phyloP scores from a whole-genome alignment of 2,113 vertebrate genomes.

The Catharus fuscescens region DNA sequence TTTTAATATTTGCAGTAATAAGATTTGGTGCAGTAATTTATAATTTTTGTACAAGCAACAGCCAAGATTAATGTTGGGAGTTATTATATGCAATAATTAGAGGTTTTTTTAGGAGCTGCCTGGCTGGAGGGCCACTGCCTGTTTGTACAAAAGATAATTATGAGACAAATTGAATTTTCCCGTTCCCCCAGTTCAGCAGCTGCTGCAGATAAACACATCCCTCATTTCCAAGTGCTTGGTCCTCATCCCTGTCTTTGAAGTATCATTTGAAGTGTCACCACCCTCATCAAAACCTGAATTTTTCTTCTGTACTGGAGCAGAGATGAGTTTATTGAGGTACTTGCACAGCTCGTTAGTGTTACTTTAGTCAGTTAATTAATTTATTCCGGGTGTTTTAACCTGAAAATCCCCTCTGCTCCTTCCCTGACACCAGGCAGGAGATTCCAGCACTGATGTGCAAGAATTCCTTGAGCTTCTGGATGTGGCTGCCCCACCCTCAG shows the following conservation, averaged over 20 bases:
- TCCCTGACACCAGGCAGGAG: not conserved
- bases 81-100: slow-evolving; percentile 69
- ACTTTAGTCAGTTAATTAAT: not conserved
- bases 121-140: slow-evolving; percentile 61
- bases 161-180: slow-evolving; percentile 58
- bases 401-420: not conserved
- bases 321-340: not conserved
- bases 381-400: not conserved
- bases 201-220: slow-evolving; percentile 38
- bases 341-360: not conserved
- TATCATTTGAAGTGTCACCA: not conserved
- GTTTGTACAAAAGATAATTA: slow-evolving; percentile 62
- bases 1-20: slow-evolving; percentile 56
- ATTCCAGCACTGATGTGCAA: fast-evolving
- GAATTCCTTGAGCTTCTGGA: not conserved
- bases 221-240: not conserved
- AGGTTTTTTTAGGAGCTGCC: slow-evolving; percentile 49
- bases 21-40: slow-evolving; percentile 65
- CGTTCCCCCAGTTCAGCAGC: not conserved
- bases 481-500: fast-evolving
- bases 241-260: slow-evolving; percentile 12
- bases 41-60: slow-evolving; percentile 54
- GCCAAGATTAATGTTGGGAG: slow-evolving; percentile 59
- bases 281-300: not conserved
- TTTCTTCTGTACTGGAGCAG: not conserved